Base-by-base conservation (phyloP, 2,113 vertebrate species). In the Montifringilla adamsi region DNA sequence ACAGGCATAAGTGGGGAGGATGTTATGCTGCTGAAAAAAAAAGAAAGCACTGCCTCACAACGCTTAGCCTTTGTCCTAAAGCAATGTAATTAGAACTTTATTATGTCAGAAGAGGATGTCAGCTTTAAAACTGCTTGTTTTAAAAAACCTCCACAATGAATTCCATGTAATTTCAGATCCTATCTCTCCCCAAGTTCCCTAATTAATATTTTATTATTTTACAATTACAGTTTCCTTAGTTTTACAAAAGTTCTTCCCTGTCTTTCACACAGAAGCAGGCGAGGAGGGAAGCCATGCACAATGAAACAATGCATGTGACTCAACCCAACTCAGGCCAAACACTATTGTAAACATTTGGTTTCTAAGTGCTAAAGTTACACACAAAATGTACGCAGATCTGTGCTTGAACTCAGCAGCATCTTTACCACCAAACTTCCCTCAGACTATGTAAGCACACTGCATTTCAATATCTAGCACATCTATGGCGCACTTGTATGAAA, bases 261-360 rank as follows among this genome's bases (percentile, higher is more conserved):
- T 94, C 73, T 84, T 92, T 91, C 89, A 91, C 73, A 94, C 60
- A 94, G 87, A 75, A 60, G 33, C 43, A 78, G 80, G 33, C 28
- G 1, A 94, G 60, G 49, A 96, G 95, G 94, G 86, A 97, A 97
- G 84, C 76, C 77, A 67, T 0, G 9, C 67, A 96, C 95, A 96
- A 96, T 96, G 88, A 94, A 96, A 96, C 93, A 97, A 97, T 92
- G 84, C 76, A 75, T 90, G 27, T 94, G 96, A 96, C 90, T 94
- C 93, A 92, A 70, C 31, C 3, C 6, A 78, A 68, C 24, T 30
- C 59, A 77, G 28, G 76, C 41, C 92, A 92, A 94, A 46, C 20
- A 11, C 20, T 37, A 31, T 24, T 72, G 47, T 92, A 96, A 96
- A 96, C n/a, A 86, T 81, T 77, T 52, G n/a, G 24, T 84, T 31